phyloP scores from a whole-genome alignment of 2,888 invertebrate species.

The Rhogogaster chlorosoma region DNA sequence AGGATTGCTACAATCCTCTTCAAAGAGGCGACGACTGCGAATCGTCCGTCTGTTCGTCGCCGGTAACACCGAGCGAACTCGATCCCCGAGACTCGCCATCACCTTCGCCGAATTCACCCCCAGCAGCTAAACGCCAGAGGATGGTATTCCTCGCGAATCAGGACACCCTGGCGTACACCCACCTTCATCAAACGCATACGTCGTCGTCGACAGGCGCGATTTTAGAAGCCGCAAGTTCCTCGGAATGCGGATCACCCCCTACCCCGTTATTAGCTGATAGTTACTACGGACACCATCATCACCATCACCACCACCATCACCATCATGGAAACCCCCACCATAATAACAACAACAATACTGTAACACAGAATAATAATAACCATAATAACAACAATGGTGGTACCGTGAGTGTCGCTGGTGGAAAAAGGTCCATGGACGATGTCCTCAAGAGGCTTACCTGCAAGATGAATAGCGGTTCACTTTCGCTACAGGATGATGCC shows the following conservation, averaged over 20 bases:
- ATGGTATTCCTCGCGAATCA: constrained; percentile 57
- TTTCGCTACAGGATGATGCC: constrained; percentile 86
- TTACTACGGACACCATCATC: constrained; percentile 76
- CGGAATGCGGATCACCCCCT: constrained; percentile 87
- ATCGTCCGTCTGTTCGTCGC: constrained; percentile 75
- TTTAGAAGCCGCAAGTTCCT: constrained; percentile 79
- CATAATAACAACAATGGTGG: constrained; percentile 79
- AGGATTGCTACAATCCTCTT: constrained; percentile 64
- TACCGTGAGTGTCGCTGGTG: constrained; percentile 80
- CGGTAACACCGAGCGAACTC: constrained; percentile 77
- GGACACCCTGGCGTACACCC: constrained; percentile 51
- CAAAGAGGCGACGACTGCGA: constrained; percentile 62
- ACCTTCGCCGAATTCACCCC: constrained; percentile 72
- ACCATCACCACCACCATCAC: constrained; percentile 62
- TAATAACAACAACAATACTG: constrained; percentile 83
- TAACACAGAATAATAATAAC: constrained; percentile 67
- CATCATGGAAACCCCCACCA: constrained; percentile 77
- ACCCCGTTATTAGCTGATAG: constrained; percentile 83
- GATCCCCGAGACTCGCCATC: constrained; percentile 76
- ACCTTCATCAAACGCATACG: constrained; percentile 55
- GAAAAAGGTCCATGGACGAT: constrained; percentile 94
- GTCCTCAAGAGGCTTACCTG: constrained; percentile 92
- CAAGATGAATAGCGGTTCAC: constrained; percentile 89
- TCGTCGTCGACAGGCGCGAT: constrained; percentile 61
- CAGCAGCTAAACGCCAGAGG: constrained; percentile 70